Percentiles rank a stretch among this genome's conserved stretches.
These are phyloP conservation scores for Paguma larvata DNA, from an alignment of 2,797 vertebrate genomes.

Conservation along the genomic window DNA sequence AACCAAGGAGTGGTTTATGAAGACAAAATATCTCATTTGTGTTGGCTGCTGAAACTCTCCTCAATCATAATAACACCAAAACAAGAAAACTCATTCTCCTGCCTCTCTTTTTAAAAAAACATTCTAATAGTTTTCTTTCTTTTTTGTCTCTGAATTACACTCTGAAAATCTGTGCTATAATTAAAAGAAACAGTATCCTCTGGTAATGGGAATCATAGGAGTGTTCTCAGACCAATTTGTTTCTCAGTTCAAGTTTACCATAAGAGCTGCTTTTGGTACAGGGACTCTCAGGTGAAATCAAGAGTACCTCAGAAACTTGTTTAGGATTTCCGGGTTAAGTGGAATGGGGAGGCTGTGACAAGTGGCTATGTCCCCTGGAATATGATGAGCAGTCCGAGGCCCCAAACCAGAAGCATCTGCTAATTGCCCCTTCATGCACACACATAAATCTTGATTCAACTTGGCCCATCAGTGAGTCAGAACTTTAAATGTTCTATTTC, in stretches of 20 bases:
- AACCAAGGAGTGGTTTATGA: background rate
- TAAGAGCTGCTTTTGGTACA: slow-evolving; percentile 56
- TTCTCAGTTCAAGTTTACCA: slow-evolving; percentile 66
- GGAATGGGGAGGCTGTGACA: background rate
- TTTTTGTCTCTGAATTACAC: slow-evolving; percentile 66
- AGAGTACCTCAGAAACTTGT: slow-evolving; percentile 49
- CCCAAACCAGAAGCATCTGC: background rate
- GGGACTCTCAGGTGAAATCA: slow-evolving; percentile 73
- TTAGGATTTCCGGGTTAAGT: slow-evolving; percentile 69
- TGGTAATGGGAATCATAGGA: slow-evolving; percentile 64
- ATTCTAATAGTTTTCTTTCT: background rate
- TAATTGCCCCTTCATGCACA: background rate
- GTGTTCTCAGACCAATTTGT: slow-evolving; percentile 70
- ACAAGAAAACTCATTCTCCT: slow-evolving; percentile 1
- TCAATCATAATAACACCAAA: background rate
- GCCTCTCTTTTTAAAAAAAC: background rate
- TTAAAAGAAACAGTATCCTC: slow-evolving; percentile 67
- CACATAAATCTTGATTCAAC: background rate
- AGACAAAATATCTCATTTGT: background rate
- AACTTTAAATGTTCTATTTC: background rate
- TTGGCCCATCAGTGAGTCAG: background rate
- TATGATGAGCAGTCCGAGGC: background rate
- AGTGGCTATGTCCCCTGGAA: background rate
- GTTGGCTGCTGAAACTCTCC: background rate
- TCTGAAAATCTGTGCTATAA: slow-evolving; percentile 70